Base-by-base conservation (phyloP, 2,797 vertebrate species). In the Cossypha niveicapilla region DNA sequence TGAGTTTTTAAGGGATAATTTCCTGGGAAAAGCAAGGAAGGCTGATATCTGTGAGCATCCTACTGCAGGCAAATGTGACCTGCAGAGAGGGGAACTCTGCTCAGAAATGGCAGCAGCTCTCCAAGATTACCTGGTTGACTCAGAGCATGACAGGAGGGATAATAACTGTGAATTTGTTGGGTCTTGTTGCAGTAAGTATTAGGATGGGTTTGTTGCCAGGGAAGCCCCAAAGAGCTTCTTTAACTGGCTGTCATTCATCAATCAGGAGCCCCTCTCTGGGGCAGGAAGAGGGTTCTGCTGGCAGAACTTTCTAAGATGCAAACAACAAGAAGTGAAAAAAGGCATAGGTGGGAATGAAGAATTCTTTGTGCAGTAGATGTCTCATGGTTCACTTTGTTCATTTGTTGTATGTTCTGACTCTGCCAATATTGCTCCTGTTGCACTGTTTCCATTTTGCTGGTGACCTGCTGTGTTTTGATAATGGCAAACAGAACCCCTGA, bases 171-270 rank as follows among this genome's bases (percentile, higher is more conserved):
- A 91, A 80, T 94, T 91, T 92, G 48, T 91, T 86, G 56, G 70
- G 35, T 94, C 66, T 94, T 6, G 14, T 79, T 91, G 86, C 90
- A 92, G 7, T 83, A 56, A 88, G 87, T 61, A 86, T 92, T 87
- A 72, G 67, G 74, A 84, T 90, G 84, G 47, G 23, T 75, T 88
- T 86, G 88, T 95, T 96, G 80, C 91, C 91, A 85, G 48, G 94
- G 90, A 92, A 95, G 94, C 88, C 45, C 62, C 48, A 79, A 68
- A 82, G 67, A 88, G 18, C 54, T 85, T 83, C 71, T 80, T 89
- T 93, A 74, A 85, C 12, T 72, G 47, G 58, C 56, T 95, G 85
- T 82, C 86, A 53, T 74, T 93, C 86, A 93, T 54, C 86, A 95
- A 94, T 86, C 78, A 86, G 61, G 60, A 89, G 67, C 19, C 47